Base-by-base conservation (phyloP, 2,888 invertebrate species). In the Sinelater perroti region DNA sequence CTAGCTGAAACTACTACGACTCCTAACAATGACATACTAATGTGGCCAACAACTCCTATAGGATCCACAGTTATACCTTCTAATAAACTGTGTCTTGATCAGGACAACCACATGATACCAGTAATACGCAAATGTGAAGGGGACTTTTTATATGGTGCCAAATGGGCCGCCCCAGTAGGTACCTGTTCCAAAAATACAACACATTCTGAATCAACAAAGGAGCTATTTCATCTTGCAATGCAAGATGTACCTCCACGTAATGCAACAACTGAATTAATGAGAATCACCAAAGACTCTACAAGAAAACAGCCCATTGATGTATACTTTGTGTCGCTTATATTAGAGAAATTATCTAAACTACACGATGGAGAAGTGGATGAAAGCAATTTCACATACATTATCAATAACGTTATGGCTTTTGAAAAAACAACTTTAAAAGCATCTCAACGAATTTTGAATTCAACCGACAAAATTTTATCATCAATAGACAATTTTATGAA, bases 381-480 rank as follows among this genome's bases (percentile, higher is more conserved):
- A 3, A 18, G 17, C 4, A 76, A 80, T 36, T 73, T 80, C 58
- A 78, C 80, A 10, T 78, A 80, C 55, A 77, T 82, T 30, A 72
- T 79, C 24, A 80, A 81, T 59, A 79, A 81, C 24, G 79, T 82
- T 1, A 81, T 79, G 77, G 75, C 78, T 5, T 77, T 82, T 72
- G 81, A 85, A 65, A 80, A 80, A 70, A 28, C 35, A 5, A 33
- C 55, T 5, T 35, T 68, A 13, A 8, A 21, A 11, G 33, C 56
- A 5, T 51, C 82, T 63, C 79, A 83, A 3, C 78, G 79, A 69
- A 79, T 79, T 11, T 77, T 87, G 47, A 86, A 86, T 72, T 83
- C 86, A 6, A 85, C 86, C 2, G 86, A 86, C 71, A 80, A 82
- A 7, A 78, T 87, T 56, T 73, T 87, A 36, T 84, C 85, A 66